Conservation (phyloP, 1,140 invertebrate genomes). For the Nymphalis io region DNA sequence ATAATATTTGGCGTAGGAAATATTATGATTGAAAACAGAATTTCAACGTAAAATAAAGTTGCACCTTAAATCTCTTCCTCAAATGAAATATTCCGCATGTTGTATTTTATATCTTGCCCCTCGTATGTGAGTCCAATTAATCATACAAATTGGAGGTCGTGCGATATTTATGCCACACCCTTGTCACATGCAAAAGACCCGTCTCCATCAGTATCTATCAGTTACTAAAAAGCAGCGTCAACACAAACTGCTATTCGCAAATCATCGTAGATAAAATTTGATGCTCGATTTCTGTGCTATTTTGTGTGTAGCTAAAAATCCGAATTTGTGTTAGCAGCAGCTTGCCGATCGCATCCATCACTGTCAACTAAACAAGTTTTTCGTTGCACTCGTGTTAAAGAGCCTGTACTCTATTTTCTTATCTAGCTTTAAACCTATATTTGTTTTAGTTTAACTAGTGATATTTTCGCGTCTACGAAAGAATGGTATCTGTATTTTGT, state of each 20-base stretch:
- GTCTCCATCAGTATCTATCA: conserved; percentile 37
- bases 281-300: conserved; percentile 24
- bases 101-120: neutral
- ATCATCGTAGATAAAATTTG: conserved; percentile 32
- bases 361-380: conserved; percentile 69
- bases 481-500: neutral
- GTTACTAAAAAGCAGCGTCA: conserved; percentile 31
- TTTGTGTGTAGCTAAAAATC: conserved; percentile 39
- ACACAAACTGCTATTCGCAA: conserved; percentile 37
- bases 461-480: neutral
- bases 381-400: conserved; percentile 60
- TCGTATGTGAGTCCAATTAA: conserved; percentile 25
- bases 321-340: conserved; percentile 41
- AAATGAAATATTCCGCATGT: too few relatives aligned
- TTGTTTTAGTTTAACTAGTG: conserved; percentile 35
- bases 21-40: too few relatives aligned
- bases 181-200: conserved; percentile 36
- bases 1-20: too few relatives aligned
- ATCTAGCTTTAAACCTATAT: conserved; percentile 60
- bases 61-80: too few relatives aligned
- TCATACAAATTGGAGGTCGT: conserved; percentile 40
- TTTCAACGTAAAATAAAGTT: too few relatives aligned
- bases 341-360: conserved; percentile 63
- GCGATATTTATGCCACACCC: conserved; percentile 36
- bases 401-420: conserved; percentile 64